Conservation (phyloP, 2,797 vertebrate genomes). For the Sebastiscus albofasciatus region DNA sequence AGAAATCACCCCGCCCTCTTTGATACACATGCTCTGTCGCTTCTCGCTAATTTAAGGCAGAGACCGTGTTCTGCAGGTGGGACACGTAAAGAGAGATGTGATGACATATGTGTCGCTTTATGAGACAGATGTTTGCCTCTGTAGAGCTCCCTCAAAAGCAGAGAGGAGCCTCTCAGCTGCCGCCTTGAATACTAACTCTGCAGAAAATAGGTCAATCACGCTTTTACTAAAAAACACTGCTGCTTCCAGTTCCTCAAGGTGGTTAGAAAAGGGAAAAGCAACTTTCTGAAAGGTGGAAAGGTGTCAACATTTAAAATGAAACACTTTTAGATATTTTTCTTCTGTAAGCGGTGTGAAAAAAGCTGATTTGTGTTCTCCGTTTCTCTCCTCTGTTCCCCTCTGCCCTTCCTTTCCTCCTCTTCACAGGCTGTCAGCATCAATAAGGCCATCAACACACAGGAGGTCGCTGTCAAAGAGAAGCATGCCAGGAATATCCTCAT, state of each 20-base stretch:
- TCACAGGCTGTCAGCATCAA: conserved; percentile 98
- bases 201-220: conserved; percentile 68
- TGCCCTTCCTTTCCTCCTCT: conserved; percentile 31
- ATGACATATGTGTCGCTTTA: conserved; percentile 17
- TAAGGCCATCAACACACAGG: conserved; percentile 99
- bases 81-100: conserved; percentile 20
- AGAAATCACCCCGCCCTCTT: background rate
- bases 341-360: background rate
- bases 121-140: conserved; percentile 30
- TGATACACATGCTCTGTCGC: background rate
- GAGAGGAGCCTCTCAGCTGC: conserved; percentile 44
- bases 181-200: conserved; percentile 66
- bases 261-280: conserved; percentile 7
- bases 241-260: conserved; percentile 31
- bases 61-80: background rate
- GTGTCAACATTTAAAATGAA: conserved; percentile 32
- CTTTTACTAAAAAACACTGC: conserved; percentile 10
- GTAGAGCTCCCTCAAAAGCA: conserved; percentile 34
- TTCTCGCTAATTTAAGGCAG: background rate
- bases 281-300: conserved; percentile 29
- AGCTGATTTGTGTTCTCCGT: conserved; percentile 40
- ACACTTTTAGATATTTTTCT: background rate
- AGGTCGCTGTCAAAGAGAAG: conserved; percentile 99
- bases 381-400: conserved; percentile 23
- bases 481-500: conserved; percentile 99